These are phyloP conservation scores for Reinhardtius hippoglossoides DNA, from an alignment of 2,113 vertebrate species.

Conservation along the genomic window DNA sequence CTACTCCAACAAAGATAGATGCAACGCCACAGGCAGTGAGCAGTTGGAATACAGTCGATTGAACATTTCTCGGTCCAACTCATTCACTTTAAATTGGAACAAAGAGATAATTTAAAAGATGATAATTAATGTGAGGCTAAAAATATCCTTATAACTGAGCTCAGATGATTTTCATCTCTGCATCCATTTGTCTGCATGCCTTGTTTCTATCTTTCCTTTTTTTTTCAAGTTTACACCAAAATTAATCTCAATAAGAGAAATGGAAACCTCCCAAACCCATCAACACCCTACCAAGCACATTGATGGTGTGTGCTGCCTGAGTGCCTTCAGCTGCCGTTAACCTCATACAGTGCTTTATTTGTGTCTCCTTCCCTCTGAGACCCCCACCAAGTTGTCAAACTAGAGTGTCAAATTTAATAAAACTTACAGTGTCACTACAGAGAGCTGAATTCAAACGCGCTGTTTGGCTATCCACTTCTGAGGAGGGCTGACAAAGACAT, in stretches of 20 bases:
- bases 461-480: background rate
- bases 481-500: too few species aligned
- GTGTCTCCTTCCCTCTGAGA: background rate
- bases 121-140: conserved; percentile 30
- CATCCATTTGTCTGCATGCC: conserved; percentile 4
- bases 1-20: background rate
- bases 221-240: conserved; percentile 19
- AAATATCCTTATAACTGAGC: conserved; percentile 21
- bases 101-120: conserved; percentile 19
- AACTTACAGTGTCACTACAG: conserved; percentile 13
- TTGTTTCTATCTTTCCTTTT: background rate
- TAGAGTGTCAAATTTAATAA: background rate
- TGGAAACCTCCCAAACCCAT: conserved; percentile 47
- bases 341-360: conserved; percentile 1
- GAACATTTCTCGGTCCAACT: conserved; percentile 14
- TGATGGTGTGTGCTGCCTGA: conserved; percentile 24
- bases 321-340: conserved; percentile 15
- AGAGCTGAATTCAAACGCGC: conserved; percentile 2
- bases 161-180: background rate
- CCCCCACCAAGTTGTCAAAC: background rate
- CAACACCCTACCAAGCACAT: conserved; percentile 45
- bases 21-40: conserved; percentile 6
- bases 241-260: conserved; percentile 54
- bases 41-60: background rate
- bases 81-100: conserved; percentile 15